Conservation (phyloP, 2,797 vertebrate species). For the Petrocephalus sullivani region DNA sequence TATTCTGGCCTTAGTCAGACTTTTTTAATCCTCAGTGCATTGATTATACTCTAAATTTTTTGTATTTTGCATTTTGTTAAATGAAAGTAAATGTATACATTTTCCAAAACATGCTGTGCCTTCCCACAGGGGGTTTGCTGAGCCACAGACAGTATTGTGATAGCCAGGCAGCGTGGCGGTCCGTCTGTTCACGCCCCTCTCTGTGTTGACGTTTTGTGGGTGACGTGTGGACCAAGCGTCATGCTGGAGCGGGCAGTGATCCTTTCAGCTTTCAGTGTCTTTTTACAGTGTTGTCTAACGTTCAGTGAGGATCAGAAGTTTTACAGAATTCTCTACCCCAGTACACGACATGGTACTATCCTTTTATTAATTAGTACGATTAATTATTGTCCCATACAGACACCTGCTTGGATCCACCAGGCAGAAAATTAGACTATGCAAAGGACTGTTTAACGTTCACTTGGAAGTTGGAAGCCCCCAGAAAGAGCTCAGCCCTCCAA, state of each 20-base stretch:
- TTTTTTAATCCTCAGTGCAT: not conserved
- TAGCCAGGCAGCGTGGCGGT: not conserved
- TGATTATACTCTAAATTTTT: not conserved
- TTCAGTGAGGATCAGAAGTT: not conserved
- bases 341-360: not conserved
- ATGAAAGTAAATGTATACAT: not conserved
- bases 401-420: not conserved
- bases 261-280: not conserved
- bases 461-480: not conserved
- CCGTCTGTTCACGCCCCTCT: not conserved
- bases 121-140: not conserved
- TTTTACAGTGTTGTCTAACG: not conserved
- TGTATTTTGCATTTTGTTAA: not conserved
- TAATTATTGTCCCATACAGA: no score
- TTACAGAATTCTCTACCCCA: not conserved
- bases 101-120: not conserved
- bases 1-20: not conserved
- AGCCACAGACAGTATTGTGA: conserved; percentile 14
- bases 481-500: not conserved
- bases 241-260: not conserved
- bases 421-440: conserved; percentile 20
- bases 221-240: not conserved
- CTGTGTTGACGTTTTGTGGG: not conserved
- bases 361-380: not conserved
- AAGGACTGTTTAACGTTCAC: not conserved